Conservation (phyloP, 1,140 invertebrate genomes). For the Tetramorium parvispinum region DNA sequence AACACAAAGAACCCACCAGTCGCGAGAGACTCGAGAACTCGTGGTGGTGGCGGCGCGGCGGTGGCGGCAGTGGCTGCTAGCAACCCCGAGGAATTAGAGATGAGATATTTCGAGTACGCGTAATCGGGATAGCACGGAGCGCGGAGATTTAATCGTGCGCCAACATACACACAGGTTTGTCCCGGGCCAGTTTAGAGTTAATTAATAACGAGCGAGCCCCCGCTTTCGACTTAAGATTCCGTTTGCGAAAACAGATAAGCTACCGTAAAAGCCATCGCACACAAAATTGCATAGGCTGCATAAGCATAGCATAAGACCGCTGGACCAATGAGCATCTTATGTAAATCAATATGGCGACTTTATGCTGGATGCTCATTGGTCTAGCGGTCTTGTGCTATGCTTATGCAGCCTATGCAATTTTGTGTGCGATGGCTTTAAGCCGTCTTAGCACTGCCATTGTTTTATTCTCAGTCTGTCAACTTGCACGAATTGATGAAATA, state of each 20-base stretch:
- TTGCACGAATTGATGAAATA: not conserved
- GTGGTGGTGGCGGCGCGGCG: constrained; percentile 48
- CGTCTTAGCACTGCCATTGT: not conserved
- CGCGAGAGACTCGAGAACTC: constrained; percentile 74
- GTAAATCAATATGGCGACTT: no score
- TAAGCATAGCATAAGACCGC: no score
- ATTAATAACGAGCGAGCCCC: not conserved
- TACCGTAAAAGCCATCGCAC: no score
- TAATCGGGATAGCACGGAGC: constrained; percentile 13
- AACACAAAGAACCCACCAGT: constrained; percentile 75
- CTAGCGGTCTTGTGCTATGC: no score
- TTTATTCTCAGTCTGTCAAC: not conserved
- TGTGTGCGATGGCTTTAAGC: no score
- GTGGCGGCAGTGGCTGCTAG: not conserved
- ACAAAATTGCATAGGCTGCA: no score
- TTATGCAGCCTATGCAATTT: no score
- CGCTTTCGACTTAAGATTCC: not conserved
- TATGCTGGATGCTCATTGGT: no score
- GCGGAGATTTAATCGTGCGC: constrained; percentile 19
- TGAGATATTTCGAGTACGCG: constrained; percentile 47
- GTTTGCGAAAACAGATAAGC: not conserved
- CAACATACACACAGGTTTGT: not conserved
- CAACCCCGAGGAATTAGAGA: constrained; percentile 63
- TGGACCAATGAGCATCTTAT: no score
- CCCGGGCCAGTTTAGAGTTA: not conserved